phyloP scores from a whole-genome alignment of 2,797 vertebrate species.

The Cyclopterus lumpus region DNA sequence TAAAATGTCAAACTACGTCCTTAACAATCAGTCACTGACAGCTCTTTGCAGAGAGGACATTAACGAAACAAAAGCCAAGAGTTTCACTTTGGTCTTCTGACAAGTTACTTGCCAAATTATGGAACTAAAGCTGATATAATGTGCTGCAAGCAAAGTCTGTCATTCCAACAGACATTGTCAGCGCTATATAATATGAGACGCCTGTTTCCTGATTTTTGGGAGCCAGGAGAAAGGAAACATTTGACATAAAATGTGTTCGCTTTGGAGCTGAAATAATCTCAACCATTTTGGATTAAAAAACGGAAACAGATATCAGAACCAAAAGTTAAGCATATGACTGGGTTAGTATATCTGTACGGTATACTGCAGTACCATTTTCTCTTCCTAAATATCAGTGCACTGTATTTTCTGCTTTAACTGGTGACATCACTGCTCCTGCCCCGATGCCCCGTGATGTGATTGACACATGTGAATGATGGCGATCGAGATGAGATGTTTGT shows the following conservation, averaged over 20 bases:
- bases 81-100: constrained; percentile 5
- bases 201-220: neutral
- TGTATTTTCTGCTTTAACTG: constrained; percentile 16
- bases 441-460: constrained; percentile 45
- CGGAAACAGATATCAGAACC: neutral
- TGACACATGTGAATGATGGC: constrained; percentile 64
- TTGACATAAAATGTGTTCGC: neutral
- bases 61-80: neutral
- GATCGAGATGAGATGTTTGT: constrained; percentile 52
- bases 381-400: neutral
- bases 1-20: constrained; percentile 6
- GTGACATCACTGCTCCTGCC: constrained; percentile 35
- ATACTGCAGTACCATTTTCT: constrained; percentile 4
- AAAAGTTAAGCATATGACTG: neutral
- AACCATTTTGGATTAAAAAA: neutral
- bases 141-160: neutral
- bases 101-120: neutral
- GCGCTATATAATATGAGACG: neutral
- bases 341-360: neutral
- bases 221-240: neutral
- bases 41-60: constrained; percentile 3
- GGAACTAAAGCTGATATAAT: neutral
- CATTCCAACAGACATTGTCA: neutral
- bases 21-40: constrained; percentile 11
- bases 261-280: neutral